Percentiles rank a stretch among this genome's conserved stretches.
Evolutionary conservation across 2,888 invertebrate genomes (phyloP).

Genomic region (Sarcophaga carnaria): DNA sequence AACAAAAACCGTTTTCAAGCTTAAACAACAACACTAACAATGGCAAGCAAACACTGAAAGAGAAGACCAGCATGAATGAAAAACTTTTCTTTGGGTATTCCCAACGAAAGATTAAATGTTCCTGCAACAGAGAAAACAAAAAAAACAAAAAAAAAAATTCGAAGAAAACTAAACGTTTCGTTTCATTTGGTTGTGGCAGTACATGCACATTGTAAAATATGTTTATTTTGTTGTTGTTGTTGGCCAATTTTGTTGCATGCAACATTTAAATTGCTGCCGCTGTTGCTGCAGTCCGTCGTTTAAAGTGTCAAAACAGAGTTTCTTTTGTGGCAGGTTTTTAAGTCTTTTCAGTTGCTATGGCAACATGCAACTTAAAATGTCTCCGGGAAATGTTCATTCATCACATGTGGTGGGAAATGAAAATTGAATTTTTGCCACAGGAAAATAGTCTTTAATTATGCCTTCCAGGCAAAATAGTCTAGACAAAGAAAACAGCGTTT

Average conservation of each 20-base stretch:
- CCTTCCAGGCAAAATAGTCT: no score
- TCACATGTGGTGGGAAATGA: no score
- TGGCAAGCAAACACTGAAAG: neutral
- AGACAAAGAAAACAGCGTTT: no score
- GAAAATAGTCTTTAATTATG: no score
- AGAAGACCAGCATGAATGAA: neutral
- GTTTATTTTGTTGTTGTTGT: neutral
- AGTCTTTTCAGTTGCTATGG: neutral
- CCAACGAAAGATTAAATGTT: neutral
- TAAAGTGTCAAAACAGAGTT: constrained; percentile 20
- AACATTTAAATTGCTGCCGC: constrained; percentile 32
- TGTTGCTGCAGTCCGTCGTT: neutral
- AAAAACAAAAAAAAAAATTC: neutral
- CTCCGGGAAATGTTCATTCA: no score
- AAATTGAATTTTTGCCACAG: no score
- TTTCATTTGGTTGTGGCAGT: constrained; percentile 7
- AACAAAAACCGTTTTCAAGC: no score
- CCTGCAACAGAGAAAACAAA: no score
- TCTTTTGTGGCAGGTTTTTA: constrained; percentile 1
- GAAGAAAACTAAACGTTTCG: constrained; percentile 14
- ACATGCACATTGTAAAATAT: neutral
- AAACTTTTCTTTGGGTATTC: constrained; percentile 5
- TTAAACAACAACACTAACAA: no score
- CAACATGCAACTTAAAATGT: no score
- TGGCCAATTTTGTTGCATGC: constrained; percentile 26